phyloP scores from a whole-genome alignment of 2,113 vertebrate genomes.

The Pitta sordida region DNA sequence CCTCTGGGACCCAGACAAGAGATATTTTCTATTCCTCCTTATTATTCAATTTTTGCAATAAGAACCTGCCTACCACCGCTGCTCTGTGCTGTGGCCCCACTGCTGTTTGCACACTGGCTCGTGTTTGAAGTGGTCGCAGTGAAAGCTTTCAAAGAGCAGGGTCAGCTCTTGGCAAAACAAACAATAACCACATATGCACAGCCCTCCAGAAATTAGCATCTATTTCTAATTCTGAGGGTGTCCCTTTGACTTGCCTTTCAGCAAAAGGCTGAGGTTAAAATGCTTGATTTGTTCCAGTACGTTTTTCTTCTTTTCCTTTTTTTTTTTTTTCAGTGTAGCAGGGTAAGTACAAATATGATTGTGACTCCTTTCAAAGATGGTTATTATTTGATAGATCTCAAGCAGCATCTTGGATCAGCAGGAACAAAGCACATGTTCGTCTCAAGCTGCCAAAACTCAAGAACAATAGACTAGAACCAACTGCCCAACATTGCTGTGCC shows the following conservation, averaged over 20 bases:
- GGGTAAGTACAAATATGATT: not conserved
- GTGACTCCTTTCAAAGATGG: not conserved
- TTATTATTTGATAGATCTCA: not conserved
- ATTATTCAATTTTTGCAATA: not conserved
- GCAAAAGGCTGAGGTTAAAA: not conserved
- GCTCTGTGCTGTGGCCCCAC: not conserved
- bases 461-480: not conserved
- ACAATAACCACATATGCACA: not conserved
- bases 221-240: not conserved
- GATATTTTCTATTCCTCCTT: not conserved
- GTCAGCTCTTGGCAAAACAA: not conserved
- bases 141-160: not conserved
- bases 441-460: not conserved
- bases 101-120: not conserved
- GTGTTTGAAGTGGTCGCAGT: not conserved
- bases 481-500: not conserved
- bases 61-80: not conserved
- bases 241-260: not conserved
- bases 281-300: not conserved
- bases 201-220: not conserved
- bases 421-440: not conserved
- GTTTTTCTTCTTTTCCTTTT: accelerated
- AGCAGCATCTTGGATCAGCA: not conserved
- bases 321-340: not conserved
- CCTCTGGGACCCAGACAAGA: not conserved